Conservation (phyloP, 2,888 invertebrate species). For the Anoncus sp. region DNA sequence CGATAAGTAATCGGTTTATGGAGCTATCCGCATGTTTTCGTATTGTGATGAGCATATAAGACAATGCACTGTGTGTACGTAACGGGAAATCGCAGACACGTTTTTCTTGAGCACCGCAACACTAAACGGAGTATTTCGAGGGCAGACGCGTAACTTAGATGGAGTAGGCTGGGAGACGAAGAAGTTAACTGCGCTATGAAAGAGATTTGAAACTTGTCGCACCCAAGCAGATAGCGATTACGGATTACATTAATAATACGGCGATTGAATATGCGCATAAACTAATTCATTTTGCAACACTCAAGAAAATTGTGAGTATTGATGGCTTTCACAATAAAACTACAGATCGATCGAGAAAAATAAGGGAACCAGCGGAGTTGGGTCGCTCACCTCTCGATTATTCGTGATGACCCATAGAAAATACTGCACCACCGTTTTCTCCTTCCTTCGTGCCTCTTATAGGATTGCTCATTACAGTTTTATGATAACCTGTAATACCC, state of each 20-base stretch:
- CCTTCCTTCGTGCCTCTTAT: slow-evolving; percentile 23
- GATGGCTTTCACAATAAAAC: background rate
- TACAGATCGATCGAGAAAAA: slow-evolving; percentile 1
- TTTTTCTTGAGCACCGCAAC: slow-evolving; percentile 5
- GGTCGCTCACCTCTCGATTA: slow-evolving; percentile 7
- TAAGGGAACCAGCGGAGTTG: slow-evolving; percentile 16
- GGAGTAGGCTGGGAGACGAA: background rate
- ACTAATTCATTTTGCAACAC: background rate
- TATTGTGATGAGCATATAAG: slow-evolving; percentile 8
- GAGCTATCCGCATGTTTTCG: slow-evolving; percentile 26
- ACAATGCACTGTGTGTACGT: slow-evolving; percentile 12
- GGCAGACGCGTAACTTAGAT: background rate
- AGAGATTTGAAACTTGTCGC: slow-evolving; percentile 7
- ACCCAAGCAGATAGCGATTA: background rate
- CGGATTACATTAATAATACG: background rate
- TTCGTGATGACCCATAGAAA: slow-evolving; percentile 13
- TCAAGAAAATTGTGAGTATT: background rate
- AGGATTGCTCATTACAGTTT: slow-evolving; percentile 45
- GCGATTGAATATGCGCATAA: background rate
- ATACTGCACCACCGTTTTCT: slow-evolving; percentile 6
- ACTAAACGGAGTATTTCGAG: slow-evolving; percentile 8
- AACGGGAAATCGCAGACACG: background rate
- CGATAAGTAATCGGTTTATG: slow-evolving; percentile 31
- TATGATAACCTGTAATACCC: slow-evolving; percentile 26
- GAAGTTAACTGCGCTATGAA: slow-evolving; percentile 5